phyloP scores from a whole-genome alignment of 1,140 invertebrate genomes.

The Acyrthosiphon pisum region DNA sequence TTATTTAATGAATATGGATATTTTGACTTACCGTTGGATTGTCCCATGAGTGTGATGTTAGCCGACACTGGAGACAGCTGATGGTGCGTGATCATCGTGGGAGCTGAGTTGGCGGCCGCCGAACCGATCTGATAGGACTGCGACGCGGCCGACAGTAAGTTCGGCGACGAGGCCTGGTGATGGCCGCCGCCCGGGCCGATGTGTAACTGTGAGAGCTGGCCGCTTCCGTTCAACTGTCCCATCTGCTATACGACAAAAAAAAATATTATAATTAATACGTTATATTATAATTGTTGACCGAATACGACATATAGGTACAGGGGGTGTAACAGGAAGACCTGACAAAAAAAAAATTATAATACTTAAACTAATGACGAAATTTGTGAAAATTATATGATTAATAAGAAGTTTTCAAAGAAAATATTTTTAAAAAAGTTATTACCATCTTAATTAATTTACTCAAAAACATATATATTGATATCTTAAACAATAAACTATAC shows the following conservation, averaged over 20 bases:
- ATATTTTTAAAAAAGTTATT: too few species aligned
- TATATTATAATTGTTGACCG: not conserved
- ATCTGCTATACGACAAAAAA: not conserved
- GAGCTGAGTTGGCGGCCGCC: slow-evolving; percentile 59
- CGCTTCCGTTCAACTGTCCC: slow-evolving; percentile 40
- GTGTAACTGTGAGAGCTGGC: slow-evolving; percentile 42
- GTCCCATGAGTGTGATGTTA: slow-evolving; percentile 60
- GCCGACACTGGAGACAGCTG: slow-evolving; percentile 59
- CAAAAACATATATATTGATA: too few species aligned
- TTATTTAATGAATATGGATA: not conserved
- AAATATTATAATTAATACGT: too few species aligned
- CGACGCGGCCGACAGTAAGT: slow-evolving; percentile 25
- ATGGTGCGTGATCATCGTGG: slow-evolving; percentile 59
- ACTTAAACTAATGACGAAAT: too few species aligned
- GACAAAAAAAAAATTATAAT: too few species aligned
- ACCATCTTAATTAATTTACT: too few species aligned
- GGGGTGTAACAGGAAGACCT: too few species aligned
- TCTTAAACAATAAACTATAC: too few species aligned
- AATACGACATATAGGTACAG: not conserved
- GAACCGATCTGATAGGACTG: slow-evolving; percentile 59
- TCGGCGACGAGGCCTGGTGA: slow-evolving; percentile 53
- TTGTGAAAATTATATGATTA: too few species aligned
- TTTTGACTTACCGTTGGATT: slow-evolving; percentile 58
- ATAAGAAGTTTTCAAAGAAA: too few species aligned
- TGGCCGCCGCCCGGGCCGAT: slow-evolving; percentile 8